phyloP scores from a whole-genome alignment of 2,888 invertebrate genomes.

The Melinaea menophilus region DNA sequence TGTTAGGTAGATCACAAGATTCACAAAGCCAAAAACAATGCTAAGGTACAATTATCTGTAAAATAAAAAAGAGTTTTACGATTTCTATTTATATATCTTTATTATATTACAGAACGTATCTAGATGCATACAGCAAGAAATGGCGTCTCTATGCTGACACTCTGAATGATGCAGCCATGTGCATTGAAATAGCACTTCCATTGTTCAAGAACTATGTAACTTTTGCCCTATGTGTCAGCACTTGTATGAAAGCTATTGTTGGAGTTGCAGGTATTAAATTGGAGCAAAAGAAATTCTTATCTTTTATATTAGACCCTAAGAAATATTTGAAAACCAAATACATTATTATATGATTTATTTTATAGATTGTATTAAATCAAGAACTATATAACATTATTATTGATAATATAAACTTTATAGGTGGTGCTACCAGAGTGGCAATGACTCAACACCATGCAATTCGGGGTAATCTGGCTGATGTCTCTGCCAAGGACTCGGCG shows the following conservation, averaged over 20 bases:
- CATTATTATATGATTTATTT: too few species aligned
- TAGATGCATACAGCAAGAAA: constrained; percentile 95
- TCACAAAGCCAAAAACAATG: too few species aligned
- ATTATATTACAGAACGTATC: constrained; percentile 72
- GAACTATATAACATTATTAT: too few species aligned
- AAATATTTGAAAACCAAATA: too few species aligned
- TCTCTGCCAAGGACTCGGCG: constrained; percentile 95
- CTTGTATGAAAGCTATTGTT: constrained; percentile 90
- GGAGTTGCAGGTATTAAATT: constrained; percentile 85
- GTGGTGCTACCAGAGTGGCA: constrained; percentile 94
- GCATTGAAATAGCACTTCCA: constrained; percentile 90
- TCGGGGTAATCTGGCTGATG: constrained; percentile 94
- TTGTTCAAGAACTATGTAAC: constrained; percentile 80
- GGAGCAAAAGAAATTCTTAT: too few species aligned
- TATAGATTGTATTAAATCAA: too few species aligned
- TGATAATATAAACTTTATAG: constrained; percentile 47
- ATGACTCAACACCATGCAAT: constrained; percentile 96
- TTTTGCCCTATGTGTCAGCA: constrained; percentile 83
- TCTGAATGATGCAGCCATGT: constrained; percentile 93
- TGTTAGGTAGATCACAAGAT: too few species aligned
- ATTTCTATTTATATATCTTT: neutral
- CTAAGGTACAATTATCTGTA: too few species aligned
- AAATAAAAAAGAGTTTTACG: neutral
- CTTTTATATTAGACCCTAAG: too few species aligned
- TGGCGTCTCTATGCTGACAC: constrained; percentile 97